Base-by-base conservation (phyloP, 2,888 invertebrate genomes). In the Branchinecta sandiegonensis region DNA sequence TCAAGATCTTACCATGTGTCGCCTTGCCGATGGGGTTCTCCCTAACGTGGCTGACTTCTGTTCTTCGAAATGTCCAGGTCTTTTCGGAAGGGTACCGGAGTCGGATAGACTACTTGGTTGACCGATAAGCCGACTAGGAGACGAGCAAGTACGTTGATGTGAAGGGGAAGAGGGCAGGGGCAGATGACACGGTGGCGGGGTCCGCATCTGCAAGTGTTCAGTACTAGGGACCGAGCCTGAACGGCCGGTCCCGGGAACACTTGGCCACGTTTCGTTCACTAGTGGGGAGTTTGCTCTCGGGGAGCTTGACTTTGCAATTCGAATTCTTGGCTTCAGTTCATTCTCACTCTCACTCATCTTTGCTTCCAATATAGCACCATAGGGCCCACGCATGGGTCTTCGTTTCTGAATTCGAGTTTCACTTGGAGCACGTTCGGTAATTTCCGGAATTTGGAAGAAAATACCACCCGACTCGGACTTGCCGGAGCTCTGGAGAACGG, bases 351-450 rank as follows among this genome's bases (percentile, higher is more conserved):
- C 86, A 71, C 86, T 87, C 85, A 88, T 87, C 78, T 88, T 88
- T 0, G 87, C 87, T 75, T 88, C 88, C 46, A 88, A 78, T 88
- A 88, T 88, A 76, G 88, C 87, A 0, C 87, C 87, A 73, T 88
- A 88, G 0, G 88, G 88, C 1, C 88, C 88, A 14, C 88, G 81
- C 9, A 88, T 78, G 0, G 88, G 87, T 37, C 87, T 80, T 75
- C 88, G 91, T 14, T 69, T 69, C 9, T 65, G 64, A 48, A 88
- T 83, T 11, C 76, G 72, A 5, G 75, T 75, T 11, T 73, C 73
- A 65, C 71, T 72, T 11, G 74, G 74, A 66, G 74, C 74, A 56
- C 72, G 70, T 50, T 47, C 69, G 13, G 8, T 64, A 23, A 47
- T 65, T 65, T 65, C 68, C 13, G 65, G 12, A 8, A 14, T 46